Evolutionary conservation across 1,140 invertebrate species (phyloP).

Genomic region (Copidosoma floridanum): DNA sequence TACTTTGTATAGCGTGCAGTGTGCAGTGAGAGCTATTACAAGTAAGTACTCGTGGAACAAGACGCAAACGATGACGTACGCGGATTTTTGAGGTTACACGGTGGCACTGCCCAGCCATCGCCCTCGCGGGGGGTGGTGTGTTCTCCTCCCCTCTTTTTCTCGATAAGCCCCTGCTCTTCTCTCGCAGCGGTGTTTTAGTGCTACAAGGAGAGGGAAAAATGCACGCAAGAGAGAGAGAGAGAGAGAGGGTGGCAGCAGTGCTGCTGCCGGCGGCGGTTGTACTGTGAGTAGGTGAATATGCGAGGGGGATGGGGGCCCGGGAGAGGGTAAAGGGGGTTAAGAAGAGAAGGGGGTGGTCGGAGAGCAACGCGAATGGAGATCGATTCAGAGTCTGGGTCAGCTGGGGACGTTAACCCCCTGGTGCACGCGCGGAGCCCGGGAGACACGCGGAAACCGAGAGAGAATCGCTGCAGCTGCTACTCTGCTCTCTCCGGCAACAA

Average conservation of each 20-base stretch:
- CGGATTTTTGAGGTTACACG: slow-evolving; percentile 22
- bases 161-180: no score
- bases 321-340: neutral
- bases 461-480: slow-evolving; percentile 2
- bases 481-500: no score
- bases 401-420: slow-evolving; percentile 25
- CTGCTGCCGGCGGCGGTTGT: no score
- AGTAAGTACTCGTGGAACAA: no score
- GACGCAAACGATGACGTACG: no score
- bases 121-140: neutral
- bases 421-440: slow-evolving; percentile 12
- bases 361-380: slow-evolving; percentile 16
- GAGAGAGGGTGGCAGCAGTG: slow-evolving; percentile 1
- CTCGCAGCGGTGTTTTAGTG: no score
- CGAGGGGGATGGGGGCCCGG: neutral
- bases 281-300: no score
- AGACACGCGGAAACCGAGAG: slow-evolving; percentile 5
- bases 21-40: no score
- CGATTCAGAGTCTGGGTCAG: slow-evolving; percentile 35
- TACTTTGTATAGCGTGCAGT: no score
- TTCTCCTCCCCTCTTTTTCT: neutral
- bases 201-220: slow-evolving; percentile 9
- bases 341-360: neutral
- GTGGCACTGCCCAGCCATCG: slow-evolving; percentile 11
- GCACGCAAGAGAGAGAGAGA: slow-evolving; percentile 2